These are phyloP conservation scores for Indicator indicator DNA, from an alignment of 2,113 vertebrate genomes.

Conservation along the genomic window DNA sequence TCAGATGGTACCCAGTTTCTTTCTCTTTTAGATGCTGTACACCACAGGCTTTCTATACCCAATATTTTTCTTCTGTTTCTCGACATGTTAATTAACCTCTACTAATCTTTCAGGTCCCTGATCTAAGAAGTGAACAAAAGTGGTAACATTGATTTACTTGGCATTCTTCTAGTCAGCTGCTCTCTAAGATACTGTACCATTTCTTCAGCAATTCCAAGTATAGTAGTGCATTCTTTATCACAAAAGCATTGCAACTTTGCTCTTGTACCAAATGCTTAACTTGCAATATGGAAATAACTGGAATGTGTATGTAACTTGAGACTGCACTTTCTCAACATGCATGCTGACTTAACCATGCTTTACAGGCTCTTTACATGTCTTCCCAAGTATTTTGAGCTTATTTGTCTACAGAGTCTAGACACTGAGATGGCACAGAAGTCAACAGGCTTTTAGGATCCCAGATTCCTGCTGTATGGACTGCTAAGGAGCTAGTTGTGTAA, in stretches of 20 bases:
- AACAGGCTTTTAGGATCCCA: neutral
- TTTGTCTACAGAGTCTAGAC: neutral
- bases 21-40: neutral
- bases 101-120: slow-evolving; percentile 22
- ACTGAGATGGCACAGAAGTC: neutral
- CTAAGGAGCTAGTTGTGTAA: neutral
- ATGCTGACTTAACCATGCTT: neutral
- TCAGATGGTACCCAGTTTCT: neutral
- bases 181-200: neutral
- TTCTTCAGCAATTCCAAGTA: neutral
- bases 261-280: neutral
- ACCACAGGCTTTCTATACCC: neutral
- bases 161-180: neutral
- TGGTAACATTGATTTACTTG: slow-evolving; percentile 10
- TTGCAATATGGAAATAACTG: neutral
- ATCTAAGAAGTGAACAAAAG: slow-evolving; percentile 24
- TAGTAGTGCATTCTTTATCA: neutral
- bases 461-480: neutral
- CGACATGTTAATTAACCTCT: neutral
- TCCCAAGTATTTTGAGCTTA: neutral
- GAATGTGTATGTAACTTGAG: neutral
- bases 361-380: neutral
- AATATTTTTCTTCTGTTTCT: neutral
- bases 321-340: neutral
- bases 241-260: neutral